Base-by-base conservation (phyloP, 2,113 vertebrate species). In the Syrmaticus mikado region DNA sequence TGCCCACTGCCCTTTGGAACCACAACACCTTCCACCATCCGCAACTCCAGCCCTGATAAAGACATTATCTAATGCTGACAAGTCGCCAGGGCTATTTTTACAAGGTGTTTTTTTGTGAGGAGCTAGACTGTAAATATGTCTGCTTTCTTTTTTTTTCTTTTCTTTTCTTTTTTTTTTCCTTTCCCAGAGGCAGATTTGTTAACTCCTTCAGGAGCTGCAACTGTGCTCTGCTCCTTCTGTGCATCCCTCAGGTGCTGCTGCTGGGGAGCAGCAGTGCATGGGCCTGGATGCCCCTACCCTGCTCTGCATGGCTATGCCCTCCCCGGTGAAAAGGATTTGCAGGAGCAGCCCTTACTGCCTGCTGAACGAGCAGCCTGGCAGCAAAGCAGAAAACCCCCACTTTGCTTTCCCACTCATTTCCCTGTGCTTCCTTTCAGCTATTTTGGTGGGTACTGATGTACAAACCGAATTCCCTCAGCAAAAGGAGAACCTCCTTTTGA, bases 1-100 rank as follows among this genome's bases (percentile, higher is more conserved):
- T 4, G 11, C 40, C 60, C 28, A 1, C 32, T 28, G 27, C 38
- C 43, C 1, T 2, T 0, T 10, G 43, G 3, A 65, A 11, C 30
- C 60, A 13, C 28, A 14, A 30, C 52, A 10, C 64, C 32, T 20
- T 40, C 64, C 8, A 30, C 41, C 24, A 2, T 38, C 58, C 36
- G 34, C 28, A 58, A 18, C 68, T 71, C 0, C 24, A 40, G 28
- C 55, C 53, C 78, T 52, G 34, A 3, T 18, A 46, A 30, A 75
- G 55, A 18, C 2, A 0, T 46, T 36, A 11, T 21, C 40, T 61
- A 46, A 48, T n/a, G 66, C 61, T 43, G 36, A 75, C 50, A 48
- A 58, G 41, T 10, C 38, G 14, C 61, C 25, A 5, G 3, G 2
- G 21, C 45, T 78, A 1, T 62, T 82, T 89, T 82, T 53, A 46